A percentile compares a stretch with the other conserved stretches of the same genome.
Conservation (phyloP, 1,140 invertebrate species). For the Cecropterus lyciades region DNA sequence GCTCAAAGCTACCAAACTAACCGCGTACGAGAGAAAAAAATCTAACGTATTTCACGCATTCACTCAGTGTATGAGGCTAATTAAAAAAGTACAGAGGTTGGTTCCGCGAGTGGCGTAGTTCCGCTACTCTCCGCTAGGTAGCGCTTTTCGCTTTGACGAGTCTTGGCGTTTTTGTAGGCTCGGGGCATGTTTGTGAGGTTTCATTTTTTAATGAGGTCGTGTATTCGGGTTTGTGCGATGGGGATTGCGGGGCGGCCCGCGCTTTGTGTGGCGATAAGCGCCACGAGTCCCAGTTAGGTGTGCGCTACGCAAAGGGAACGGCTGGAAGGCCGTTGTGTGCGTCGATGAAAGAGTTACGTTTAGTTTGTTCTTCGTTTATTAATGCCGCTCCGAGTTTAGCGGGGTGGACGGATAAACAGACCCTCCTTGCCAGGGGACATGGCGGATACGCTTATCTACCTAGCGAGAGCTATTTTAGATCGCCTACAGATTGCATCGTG, state of each 20-base stretch:
- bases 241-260: constrained; percentile 55
- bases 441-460: constrained; percentile 12
- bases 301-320: constrained; percentile 52
- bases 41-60: constrained; percentile 79
- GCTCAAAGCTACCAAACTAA: constrained; percentile 81
- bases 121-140: constrained; percentile 76
- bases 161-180: constrained; percentile 64
- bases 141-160: constrained; percentile 77
- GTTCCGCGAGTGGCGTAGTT: constrained; percentile 77
- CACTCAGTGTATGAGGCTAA: constrained; percentile 78
- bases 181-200: constrained; percentile 63
- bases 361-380: constrained; percentile 69
- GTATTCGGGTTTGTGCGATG: constrained; percentile 65
- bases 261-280: constrained; percentile 63
- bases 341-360: constrained; percentile 71
- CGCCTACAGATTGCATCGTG: neutral
- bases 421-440: constrained; percentile 29
- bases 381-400: constrained; percentile 43
- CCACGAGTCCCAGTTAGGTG: constrained; percentile 51
- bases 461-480: neutral
- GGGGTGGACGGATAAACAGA: constrained; percentile 27
- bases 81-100: constrained; percentile 82
- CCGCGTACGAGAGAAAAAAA: constrained; percentile 74
- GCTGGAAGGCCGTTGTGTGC: constrained; percentile 47
- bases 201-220: constrained; percentile 82